phyloP scores from a whole-genome alignment of 2,113 vertebrate species.

The Caranx ignobilis region DNA sequence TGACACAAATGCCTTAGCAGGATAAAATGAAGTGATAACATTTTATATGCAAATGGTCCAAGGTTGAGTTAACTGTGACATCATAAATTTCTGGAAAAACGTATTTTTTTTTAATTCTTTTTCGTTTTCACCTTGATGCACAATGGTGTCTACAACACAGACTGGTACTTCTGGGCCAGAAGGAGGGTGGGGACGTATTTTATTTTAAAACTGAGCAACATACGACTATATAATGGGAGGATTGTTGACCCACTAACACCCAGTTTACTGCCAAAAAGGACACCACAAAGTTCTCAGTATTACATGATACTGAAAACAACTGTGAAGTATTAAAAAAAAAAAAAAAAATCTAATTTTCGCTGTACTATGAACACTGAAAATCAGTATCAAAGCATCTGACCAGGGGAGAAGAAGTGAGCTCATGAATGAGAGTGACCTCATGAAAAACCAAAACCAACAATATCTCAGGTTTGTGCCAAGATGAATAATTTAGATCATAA shows the following conservation, averaged over 20 bases:
- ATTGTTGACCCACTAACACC: neutral
- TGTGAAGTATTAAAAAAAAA: neutral
- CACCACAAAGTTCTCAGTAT: too few species aligned
- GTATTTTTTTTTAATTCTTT: neutral
- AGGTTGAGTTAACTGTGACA: too few species aligned
- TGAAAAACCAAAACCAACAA: constrained; percentile 24
- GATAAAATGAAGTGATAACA: too few species aligned
- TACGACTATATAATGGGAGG: neutral
- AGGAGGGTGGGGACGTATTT: too few species aligned
- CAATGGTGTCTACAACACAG: neutral
- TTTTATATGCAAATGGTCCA: too few species aligned
- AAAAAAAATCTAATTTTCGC: neutral
- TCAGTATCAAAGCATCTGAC: neutral
- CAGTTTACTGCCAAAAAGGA: too few species aligned
- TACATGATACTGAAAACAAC: too few species aligned
- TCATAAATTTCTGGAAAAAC: too few species aligned
- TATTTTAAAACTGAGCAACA: neutral
- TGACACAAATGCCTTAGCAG: too few species aligned
- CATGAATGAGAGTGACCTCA: constrained; percentile 3
- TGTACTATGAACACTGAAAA: neutral
- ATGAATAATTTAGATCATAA: constrained; percentile 18
- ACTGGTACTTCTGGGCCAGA: neutral
- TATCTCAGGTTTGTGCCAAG: constrained; percentile 7
- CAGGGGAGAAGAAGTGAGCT: neutral
- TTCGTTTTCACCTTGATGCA: neutral